A percentile compares a stretch with the other conserved stretches of the same genome.
These are phyloP conservation scores for Spodoptera littoralis DNA, from an alignment of 2,888 invertebrate genomes.

Conservation along the genomic window DNA sequence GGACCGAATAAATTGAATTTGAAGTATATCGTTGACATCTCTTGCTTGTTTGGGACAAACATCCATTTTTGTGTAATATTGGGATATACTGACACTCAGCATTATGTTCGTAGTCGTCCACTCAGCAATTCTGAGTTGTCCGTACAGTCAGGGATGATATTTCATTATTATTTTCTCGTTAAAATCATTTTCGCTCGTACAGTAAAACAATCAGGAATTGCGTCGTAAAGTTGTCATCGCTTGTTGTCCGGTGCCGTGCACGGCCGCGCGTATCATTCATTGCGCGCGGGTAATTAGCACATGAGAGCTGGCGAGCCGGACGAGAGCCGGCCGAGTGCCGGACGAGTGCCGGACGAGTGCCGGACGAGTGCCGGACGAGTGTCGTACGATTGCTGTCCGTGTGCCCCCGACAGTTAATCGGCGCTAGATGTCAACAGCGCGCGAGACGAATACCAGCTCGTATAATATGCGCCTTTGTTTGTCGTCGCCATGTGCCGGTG, in stretches of 20 bases:
- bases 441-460: conserved; percentile 7
- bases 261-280: conserved; percentile 16
- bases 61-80: conserved; percentile 8
- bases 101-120: neutral
- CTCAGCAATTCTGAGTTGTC: neutral
- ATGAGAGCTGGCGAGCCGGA: conserved; percentile 15
- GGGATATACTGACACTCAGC: neutral
- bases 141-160: conserved; percentile 2
- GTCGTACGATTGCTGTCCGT: neutral
- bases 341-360: conserved; percentile 32
- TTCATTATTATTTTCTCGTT: conserved; percentile 1
- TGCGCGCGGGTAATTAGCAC: conserved; percentile 37
- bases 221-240: conserved; percentile 28
- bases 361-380: neutral
- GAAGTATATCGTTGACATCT: conserved; percentile 5
- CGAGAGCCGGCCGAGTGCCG: conserved; percentile 22
- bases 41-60: conserved; percentile 2
- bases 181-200: conserved; percentile 10
- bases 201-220: conserved; percentile 21
- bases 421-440: conserved; percentile 4
- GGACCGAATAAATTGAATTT: conserved; percentile 21
- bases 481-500: neutral
- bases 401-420: conserved; percentile 18
- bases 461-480: conserved; percentile 17
- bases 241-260: conserved; percentile 1